phyloP scores from a whole-genome alignment of 2,888 invertebrate species.

The Steinernema hermaphroditum region DNA sequence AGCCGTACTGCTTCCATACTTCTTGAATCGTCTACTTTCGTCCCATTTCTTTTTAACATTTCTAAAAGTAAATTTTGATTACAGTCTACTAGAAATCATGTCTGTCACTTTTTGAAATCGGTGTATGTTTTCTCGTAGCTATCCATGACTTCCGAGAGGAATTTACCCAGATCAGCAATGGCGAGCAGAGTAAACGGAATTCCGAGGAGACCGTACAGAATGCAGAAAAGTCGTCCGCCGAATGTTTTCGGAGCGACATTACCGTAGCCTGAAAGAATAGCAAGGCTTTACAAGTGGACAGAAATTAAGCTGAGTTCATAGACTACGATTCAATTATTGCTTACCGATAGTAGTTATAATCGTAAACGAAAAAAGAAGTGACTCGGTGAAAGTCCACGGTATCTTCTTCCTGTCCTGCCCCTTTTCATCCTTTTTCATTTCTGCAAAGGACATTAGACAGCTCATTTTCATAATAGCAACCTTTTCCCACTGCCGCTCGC shows the following conservation, averaged over 20 bases:
- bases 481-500: neutral
- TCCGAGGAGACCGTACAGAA: constrained; percentile 60
- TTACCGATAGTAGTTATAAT: constrained; percentile 65
- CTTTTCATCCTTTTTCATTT: constrained; percentile 23
- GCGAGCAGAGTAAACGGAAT: constrained; percentile 64
- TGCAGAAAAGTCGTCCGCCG: constrained; percentile 61
- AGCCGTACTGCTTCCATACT: constrained; percentile 1
- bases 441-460: neutral
- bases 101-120: constrained; percentile 36
- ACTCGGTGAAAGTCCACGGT: constrained; percentile 62
- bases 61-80: neutral
- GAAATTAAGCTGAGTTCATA: too few relatives aligned
- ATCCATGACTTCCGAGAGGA: constrained; percentile 61
- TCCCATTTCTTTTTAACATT: constrained; percentile 16
- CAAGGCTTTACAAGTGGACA: too few relatives aligned
- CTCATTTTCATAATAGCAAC: constrained; percentile 14
- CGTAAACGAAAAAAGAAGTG: constrained; percentile 62
- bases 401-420: constrained; percentile 31
- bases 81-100: too few relatives aligned
- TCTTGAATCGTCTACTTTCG: neutral
- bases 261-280: constrained; percentile 54
- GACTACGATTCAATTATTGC: neutral
- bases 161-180: constrained; percentile 64
- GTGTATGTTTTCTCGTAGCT: constrained; percentile 37
- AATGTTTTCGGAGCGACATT: constrained; percentile 63